These are phyloP conservation scores for Microctonus hyperodae DNA, from an alignment of 2,888 invertebrate genomes.

Conservation along the genomic window DNA sequence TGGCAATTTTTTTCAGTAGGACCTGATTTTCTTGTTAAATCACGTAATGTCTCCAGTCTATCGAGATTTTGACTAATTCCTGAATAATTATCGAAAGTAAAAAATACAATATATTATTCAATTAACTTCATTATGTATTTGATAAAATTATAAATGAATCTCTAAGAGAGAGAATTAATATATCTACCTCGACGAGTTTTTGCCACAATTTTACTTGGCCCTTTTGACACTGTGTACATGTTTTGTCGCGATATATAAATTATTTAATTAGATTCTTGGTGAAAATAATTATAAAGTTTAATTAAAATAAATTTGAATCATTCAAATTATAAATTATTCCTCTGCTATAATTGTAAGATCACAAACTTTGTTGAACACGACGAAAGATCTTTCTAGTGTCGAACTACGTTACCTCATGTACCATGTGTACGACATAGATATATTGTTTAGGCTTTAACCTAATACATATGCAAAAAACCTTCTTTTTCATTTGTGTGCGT, in stretches of 20 bases:
- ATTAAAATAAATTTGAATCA: slow-evolving; percentile 21
- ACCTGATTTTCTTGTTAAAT: slow-evolving; percentile 73
- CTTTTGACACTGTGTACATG: slow-evolving; percentile 89
- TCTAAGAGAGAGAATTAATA: slow-evolving; percentile 5
- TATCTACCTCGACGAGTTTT: slow-evolving; percentile 80
- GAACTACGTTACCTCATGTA: background rate
- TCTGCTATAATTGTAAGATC: background rate
- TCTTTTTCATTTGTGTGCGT: background rate
- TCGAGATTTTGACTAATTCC: slow-evolving; percentile 85
- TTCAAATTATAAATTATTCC: slow-evolving; percentile 7
- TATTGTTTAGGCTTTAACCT: background rate
- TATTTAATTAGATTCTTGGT: background rate
- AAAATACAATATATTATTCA: background rate
- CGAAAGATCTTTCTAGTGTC: background rate
- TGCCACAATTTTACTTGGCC: slow-evolving; percentile 87
- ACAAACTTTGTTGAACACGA: background rate
- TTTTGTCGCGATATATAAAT: slow-evolving; percentile 45
- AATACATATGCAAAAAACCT: background rate
- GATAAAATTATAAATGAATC: background rate
- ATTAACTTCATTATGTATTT: background rate
- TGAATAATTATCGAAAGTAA: slow-evolving; percentile 54
- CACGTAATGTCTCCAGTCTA: slow-evolving; percentile 77
- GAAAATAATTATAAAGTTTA: slow-evolving; percentile 31
- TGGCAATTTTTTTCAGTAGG: slow-evolving; percentile 65
- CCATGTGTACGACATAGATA: slow-evolving; percentile 16